phyloP scores from a whole-genome alignment of 1,140 invertebrate species.

The Cecropterus lyciades region DNA sequence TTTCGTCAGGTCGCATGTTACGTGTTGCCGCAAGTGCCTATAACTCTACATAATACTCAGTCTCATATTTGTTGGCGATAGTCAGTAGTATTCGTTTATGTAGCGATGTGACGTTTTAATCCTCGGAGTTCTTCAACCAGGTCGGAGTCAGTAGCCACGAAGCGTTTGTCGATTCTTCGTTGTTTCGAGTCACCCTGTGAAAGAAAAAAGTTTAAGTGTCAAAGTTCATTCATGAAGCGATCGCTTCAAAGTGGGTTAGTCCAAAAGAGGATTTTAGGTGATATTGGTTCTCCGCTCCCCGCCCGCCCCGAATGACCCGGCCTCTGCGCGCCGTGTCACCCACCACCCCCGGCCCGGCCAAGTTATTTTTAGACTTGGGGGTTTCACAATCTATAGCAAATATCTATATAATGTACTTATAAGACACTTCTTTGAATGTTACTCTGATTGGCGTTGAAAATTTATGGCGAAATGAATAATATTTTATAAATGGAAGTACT shows the following conservation, averaged over 20 bases:
- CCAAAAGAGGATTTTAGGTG: constrained; percentile 47
- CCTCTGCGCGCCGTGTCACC: constrained; percentile 72
- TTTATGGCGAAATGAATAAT: not conserved
- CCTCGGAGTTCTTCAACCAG: constrained; percentile 85
- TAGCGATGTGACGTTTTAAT: constrained; percentile 84
- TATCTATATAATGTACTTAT: constrained; percentile 40
- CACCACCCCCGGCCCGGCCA: constrained; percentile 73
- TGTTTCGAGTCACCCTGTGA: constrained; percentile 57
- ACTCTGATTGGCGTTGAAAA: not conserved
- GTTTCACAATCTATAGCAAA: constrained; percentile 56
- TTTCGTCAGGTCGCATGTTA: constrained; percentile 52
- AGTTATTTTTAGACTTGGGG: constrained; percentile 79
- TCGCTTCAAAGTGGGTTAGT: constrained; percentile 46
- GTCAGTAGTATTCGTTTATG: constrained; percentile 65
- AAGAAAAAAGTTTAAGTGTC: constrained; percentile 34
- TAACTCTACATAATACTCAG: constrained; percentile 80
- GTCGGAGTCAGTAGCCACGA: constrained; percentile 84
- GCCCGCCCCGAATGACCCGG: constrained; percentile 71
- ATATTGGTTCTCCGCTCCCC: constrained; percentile 53
- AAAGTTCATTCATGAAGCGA: constrained; percentile 44
- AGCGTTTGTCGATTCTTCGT: constrained; percentile 84
- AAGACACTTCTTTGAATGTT: constrained; percentile 5
- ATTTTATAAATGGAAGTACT: constrained; percentile 42
- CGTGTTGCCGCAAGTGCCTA: constrained; percentile 63
- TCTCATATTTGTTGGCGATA: constrained; percentile 79